Evolutionary conservation across 37 sponge, comb jelly and placozoan genomes (phyloP).

Genomic region (Beroe ovata): DNA sequence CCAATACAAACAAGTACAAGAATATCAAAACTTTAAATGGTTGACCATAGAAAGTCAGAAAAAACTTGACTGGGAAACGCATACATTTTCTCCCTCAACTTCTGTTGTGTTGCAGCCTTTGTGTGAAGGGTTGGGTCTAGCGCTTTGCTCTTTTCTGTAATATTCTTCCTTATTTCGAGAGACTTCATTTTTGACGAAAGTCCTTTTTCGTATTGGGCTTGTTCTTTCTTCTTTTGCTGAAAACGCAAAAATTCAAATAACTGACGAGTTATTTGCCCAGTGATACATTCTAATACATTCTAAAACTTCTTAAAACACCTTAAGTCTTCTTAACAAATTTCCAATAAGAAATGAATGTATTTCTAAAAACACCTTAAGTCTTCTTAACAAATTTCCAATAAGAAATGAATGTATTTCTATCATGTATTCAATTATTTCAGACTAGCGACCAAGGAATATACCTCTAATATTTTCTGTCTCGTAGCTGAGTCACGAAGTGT

Average conservation of each 20-base stretch:
- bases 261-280: neutral
- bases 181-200: neutral
- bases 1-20: no score
- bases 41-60: no score
- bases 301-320: neutral
- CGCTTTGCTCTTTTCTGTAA: slow-evolving; percentile 38
- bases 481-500: slow-evolving; percentile 21
- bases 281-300: neutral
- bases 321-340: neutral
- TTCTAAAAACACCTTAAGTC: no score
- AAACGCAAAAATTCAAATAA: neutral
- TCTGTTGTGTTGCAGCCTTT: neutral
- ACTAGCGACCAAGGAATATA: no score
- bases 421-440: no score
- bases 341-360: neutral
- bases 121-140: neutral
- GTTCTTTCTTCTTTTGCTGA: slow-evolving; percentile 56
- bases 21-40: no score
- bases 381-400: no score
- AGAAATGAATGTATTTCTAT: no score
- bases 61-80: no score
- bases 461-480: slow-evolving; percentile 20
- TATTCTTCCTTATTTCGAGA: neutral
- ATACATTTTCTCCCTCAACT: slow-evolving; percentile 40
- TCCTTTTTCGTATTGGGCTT: neutral